These are phyloP conservation scores for Diploptera punctata DNA, from an alignment of 2,888 invertebrate genomes.

Conservation along the genomic window DNA sequence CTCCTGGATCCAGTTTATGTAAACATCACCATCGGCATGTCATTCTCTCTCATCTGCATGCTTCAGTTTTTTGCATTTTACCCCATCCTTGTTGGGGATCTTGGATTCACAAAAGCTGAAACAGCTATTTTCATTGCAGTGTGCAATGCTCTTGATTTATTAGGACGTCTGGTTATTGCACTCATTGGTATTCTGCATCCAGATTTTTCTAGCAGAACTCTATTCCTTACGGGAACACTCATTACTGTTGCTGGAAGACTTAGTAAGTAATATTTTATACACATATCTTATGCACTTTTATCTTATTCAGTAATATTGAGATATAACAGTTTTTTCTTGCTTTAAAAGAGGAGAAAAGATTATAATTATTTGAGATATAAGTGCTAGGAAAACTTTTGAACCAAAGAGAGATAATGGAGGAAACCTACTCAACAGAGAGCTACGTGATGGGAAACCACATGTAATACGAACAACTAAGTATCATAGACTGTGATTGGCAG, in stretches of 20 bases:
- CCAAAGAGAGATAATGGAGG: too few species aligned
- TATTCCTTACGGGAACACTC: slow-evolving; percentile 69
- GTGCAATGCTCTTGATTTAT: slow-evolving; percentile 48
- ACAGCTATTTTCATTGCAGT: slow-evolving; percentile 49
- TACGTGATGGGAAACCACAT: too few species aligned
- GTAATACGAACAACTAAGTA: too few species aligned
- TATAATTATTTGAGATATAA: too few species aligned
- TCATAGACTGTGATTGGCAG: too few species aligned
- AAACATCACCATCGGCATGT: slow-evolving; percentile 18
- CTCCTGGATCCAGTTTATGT: slow-evolving; percentile 26
- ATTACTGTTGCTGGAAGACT: slow-evolving; percentile 60
- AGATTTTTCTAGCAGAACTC: slow-evolving; percentile 65
- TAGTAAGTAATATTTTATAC: too few species aligned
- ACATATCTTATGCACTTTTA: too few species aligned
- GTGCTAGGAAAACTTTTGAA: too few species aligned
- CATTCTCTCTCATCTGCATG: slow-evolving; percentile 15
- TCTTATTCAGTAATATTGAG: too few species aligned
- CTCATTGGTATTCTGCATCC: slow-evolving; percentile 66
- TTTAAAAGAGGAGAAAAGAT: too few species aligned
- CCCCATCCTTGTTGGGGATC: slow-evolving; percentile 11
- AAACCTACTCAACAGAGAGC: too few species aligned
- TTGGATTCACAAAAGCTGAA: slow-evolving; percentile 17
- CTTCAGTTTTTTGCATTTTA: slow-evolving; percentile 25
- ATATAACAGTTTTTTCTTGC: too few species aligned
- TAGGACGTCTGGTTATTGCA: slow-evolving; percentile 67